These are phyloP conservation scores for Lasioglossum oenotherae DNA, from an alignment of 2,888 invertebrate genomes.

Conservation along the genomic window DNA sequence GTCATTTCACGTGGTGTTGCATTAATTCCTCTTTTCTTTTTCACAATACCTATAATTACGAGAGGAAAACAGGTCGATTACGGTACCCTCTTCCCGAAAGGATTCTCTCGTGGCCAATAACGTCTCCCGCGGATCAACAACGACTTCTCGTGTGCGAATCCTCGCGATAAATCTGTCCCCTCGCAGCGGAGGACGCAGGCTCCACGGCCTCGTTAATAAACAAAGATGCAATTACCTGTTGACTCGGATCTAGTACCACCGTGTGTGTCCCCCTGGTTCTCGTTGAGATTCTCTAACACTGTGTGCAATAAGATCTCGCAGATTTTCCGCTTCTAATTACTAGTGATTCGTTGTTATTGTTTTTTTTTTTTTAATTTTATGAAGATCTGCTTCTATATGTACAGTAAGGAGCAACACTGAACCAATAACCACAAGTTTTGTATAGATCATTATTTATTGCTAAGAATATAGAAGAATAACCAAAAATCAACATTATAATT, in stretches of 20 bases:
- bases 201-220: conserved; percentile 35
- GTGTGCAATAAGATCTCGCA: not conserved
- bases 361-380: no score
- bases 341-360: not conserved
- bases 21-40: not conserved
- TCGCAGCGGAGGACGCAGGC: not conserved
- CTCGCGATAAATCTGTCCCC: conserved; percentile 1
- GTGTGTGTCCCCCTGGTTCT: not conserved
- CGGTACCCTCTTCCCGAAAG: not conserved
- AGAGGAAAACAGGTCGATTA: conserved; percentile 10
- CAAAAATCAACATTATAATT: no score
- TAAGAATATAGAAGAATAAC: no score
- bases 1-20: not conserved
- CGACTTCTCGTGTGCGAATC: not conserved
- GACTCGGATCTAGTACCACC: not conserved
- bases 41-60: conserved; percentile 6
- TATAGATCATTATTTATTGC: no score
- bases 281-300: conserved; percentile 18
- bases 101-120: conserved; percentile 5
- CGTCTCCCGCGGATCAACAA: conserved; percentile 1
- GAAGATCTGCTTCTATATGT: no score
- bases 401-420: no score
- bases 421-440: no score
- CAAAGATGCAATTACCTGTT: conserved; percentile 40
- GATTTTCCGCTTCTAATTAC: conserved; percentile 27